phyloP scores from a whole-genome alignment of 2,113 vertebrate genomes.

The Aldabrachelys gigantea region DNA sequence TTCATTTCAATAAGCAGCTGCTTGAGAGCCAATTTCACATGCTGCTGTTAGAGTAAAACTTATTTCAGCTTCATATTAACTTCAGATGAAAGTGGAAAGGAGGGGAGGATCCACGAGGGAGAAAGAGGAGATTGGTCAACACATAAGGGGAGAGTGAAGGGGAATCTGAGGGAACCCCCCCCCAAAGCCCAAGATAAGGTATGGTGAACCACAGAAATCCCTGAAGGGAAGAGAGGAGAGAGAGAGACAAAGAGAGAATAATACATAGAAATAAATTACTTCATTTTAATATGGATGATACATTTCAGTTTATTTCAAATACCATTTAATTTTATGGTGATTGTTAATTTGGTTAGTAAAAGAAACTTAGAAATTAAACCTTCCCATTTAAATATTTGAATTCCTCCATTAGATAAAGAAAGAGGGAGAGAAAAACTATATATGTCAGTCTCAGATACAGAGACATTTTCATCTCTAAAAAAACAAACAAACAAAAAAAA shows the following conservation, averaged over 20 bases:
- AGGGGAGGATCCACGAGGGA: rapidly evolving
- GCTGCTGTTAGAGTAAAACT: neutral
- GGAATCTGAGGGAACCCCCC: neutral
- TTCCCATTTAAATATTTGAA: neutral
- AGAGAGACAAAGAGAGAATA: neutral
- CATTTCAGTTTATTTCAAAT: neutral
- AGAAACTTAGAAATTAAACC: neutral
- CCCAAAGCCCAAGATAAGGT: neutral
- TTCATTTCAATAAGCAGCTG: neutral
- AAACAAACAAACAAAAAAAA: neutral
- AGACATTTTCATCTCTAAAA: neutral
- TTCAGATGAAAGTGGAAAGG: neutral
- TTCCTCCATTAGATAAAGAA: neutral
- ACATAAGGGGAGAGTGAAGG: neutral
- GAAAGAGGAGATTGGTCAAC: neutral
- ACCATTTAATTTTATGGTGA: neutral
- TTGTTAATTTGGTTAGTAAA: neutral
- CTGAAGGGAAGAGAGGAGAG: neutral
- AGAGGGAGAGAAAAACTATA: neutral
- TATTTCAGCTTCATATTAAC: neutral
- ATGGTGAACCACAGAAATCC: neutral
- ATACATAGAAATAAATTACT: neutral
- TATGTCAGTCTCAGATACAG: neutral
- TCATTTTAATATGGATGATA: neutral
- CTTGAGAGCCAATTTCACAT: neutral